Evolutionary conservation across 2,797 vertebrate genomes (phyloP).

Genomic region (Amblyraja radiata): DNA sequence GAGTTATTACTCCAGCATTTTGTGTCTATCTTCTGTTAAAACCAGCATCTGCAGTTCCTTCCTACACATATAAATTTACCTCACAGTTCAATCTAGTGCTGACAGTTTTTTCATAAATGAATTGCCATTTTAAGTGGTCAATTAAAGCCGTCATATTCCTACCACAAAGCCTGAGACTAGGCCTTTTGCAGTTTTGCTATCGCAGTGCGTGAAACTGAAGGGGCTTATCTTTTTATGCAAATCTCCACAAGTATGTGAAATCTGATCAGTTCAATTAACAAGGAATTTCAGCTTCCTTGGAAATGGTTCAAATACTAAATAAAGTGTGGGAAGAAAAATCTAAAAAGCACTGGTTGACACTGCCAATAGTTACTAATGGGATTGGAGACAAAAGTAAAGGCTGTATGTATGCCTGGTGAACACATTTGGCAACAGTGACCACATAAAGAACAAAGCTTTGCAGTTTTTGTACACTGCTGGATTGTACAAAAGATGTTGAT

Average conservation of each 20-base stretch:
- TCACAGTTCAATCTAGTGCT: not conserved
- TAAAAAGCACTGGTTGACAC: too few species aligned
- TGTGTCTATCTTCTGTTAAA: too few species aligned
- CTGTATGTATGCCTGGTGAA: too few species aligned
- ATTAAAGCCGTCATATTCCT: not conserved
- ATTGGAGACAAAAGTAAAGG: too few species aligned
- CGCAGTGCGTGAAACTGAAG: not conserved
- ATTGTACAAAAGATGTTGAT: too few species aligned
- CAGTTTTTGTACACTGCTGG: too few species aligned
- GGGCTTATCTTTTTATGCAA: not conserved
- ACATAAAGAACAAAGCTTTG: too few species aligned
- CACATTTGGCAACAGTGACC: too few species aligned
- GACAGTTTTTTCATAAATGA: too few species aligned
- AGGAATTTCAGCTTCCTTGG: constrained; percentile 14
- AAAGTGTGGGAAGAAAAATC: not conserved
- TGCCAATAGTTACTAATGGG: too few species aligned
- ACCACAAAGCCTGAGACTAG: not conserved
- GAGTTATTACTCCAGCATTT: too few species aligned
- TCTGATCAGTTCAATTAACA: constrained; percentile 19
- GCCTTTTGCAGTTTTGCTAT: not conserved
- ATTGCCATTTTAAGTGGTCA: too few species aligned
- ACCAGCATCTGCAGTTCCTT: not conserved
- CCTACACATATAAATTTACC: not conserved
- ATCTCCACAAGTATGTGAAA: not conserved
- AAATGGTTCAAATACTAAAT: not conserved